phyloP scores from a whole-genome alignment of 2,113 vertebrate genomes.

The Craseonycteris thonglongyai region DNA sequence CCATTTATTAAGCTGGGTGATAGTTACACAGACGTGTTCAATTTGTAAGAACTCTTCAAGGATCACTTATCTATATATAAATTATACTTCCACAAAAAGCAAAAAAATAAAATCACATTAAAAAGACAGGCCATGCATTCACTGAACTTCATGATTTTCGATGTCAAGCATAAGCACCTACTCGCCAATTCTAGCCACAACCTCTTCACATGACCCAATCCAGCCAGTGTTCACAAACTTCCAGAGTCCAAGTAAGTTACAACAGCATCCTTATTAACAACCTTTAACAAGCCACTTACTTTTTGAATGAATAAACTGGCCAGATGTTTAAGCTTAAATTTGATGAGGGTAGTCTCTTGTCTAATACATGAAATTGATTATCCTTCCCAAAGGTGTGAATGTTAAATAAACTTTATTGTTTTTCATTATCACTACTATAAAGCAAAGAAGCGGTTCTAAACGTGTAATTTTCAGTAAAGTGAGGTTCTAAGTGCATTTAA shows the following conservation, averaged over 20 bases:
- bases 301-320: constrained; percentile 16
- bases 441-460: constrained; percentile 47
- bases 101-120: background rate
- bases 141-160: background rate
- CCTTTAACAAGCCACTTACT: background rate
- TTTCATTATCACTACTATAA: background rate
- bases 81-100: background rate
- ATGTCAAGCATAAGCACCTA: background rate
- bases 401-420: constrained; percentile 8
- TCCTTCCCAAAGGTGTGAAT: constrained; percentile 19
- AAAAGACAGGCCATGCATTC: background rate
- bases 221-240: background rate
- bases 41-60: background rate
- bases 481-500: background rate
- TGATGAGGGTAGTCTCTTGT: background rate
- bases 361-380: constrained; percentile 43
- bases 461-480: constrained; percentile 33
- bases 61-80: background rate
- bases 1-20: background rate
- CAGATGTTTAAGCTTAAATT: background rate
- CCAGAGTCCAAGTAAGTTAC: background rate
- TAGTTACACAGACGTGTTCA: background rate
- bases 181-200: background rate
- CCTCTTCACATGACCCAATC: background rate
- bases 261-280: background rate